Conservation (phyloP, 2,888 invertebrate species). For the Leptinotarsa peninsularis region DNA sequence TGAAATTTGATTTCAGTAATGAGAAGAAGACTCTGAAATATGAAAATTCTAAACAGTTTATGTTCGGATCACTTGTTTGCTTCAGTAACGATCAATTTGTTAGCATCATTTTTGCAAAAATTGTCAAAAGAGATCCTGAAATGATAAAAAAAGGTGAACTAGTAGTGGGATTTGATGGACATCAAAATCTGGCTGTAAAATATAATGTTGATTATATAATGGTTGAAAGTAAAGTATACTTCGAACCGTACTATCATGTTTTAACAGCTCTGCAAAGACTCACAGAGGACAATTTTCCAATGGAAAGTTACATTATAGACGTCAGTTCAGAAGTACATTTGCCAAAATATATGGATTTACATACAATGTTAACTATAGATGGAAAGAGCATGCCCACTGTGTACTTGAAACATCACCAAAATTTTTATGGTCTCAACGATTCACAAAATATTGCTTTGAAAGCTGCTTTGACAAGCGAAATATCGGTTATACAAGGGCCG, state of each 20-base stretch:
- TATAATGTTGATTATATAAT: conserved; percentile 68
- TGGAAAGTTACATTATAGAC: conserved; percentile 77
- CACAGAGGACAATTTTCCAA: conserved; percentile 71
- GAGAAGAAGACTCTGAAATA: conserved; percentile 63
- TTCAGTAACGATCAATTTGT: conserved; percentile 79
- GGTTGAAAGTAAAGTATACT: conserved; percentile 83
- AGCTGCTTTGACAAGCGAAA: conserved; percentile 76
- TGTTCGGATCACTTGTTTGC: conserved; percentile 80
- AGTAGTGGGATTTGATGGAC: conserved; percentile 67
- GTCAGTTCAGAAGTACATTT: conserved; percentile 59
- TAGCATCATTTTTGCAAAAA: conserved; percentile 77
- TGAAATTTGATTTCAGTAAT: conserved; percentile 46
- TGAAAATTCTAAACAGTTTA: conserved; percentile 72
- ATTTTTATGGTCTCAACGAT: conserved; percentile 44
- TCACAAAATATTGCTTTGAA: conserved; percentile 77
- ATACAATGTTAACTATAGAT: not conserved
- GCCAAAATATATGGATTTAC: conserved; percentile 64
- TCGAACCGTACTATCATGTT: conserved; percentile 84
- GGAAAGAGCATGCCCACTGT: not conserved
- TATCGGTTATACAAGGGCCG: conserved; percentile 86
- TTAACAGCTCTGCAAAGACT: conserved; percentile 76
- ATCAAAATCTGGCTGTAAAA: conserved; percentile 56
- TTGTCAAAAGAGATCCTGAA: conserved; percentile 69
- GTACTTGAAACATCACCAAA: not conserved
- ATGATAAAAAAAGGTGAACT: conserved; percentile 63